These are phyloP conservation scores for Herminia tarsipennalis DNA, from an alignment of 2,888 invertebrate genomes.

Conservation along the genomic window DNA sequence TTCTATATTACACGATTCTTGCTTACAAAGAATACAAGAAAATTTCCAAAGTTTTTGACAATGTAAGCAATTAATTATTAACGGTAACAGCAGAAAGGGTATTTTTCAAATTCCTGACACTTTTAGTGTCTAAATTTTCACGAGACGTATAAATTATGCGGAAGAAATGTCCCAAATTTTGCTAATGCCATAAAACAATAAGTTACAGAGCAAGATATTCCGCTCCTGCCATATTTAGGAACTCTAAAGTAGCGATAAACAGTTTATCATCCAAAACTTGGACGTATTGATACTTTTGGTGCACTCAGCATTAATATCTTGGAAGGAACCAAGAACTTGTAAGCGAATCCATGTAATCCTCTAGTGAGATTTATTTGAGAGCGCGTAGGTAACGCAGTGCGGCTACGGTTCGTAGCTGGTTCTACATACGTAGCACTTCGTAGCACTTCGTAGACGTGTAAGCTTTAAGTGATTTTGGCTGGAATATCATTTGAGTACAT, in stretches of 20 bases:
- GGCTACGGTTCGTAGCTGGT: constrained; percentile 59
- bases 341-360: constrained; percentile 72
- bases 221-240: constrained; percentile 35
- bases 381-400: constrained; percentile 71
- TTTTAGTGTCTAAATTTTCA: constrained; percentile 1
- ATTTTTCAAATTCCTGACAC: not conserved
- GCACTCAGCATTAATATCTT: constrained; percentile 67
- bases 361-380: constrained; percentile 71
- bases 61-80: too few relatives aligned
- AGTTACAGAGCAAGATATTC: constrained; percentile 14
- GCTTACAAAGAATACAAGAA: too few relatives aligned
- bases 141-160: constrained; percentile 4
- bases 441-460: constrained; percentile 58
- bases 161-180: constrained; percentile 1
- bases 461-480: constrained; percentile 56
- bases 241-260: constrained; percentile 46
- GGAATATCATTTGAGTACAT: constrained; percentile 45
- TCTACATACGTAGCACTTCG: constrained; percentile 50
- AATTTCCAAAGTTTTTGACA: too few relatives aligned
- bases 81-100: not conserved
- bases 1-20: too few relatives aligned
- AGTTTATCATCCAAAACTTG: constrained; percentile 56
- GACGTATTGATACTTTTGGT: constrained; percentile 59
- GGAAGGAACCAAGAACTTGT: constrained; percentile 69
- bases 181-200: constrained; percentile 11